These are phyloP conservation scores for Mus minutoides DNA, from an alignment of 2,797 vertebrate genomes.

Conservation along the genomic window DNA sequence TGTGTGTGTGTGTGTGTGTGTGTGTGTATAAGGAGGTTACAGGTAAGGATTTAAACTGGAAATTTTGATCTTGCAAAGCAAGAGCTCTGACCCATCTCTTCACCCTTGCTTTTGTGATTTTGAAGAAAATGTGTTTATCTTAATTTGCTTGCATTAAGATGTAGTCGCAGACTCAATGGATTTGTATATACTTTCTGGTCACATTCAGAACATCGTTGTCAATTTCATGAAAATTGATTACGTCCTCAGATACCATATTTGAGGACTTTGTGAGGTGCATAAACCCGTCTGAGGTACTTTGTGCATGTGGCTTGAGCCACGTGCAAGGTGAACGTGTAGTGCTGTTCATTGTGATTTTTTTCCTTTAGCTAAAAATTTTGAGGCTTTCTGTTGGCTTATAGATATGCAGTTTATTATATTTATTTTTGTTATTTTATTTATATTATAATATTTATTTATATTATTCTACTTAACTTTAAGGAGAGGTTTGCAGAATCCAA, in stretches of 20 bases:
- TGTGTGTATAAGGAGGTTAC: too few species aligned
- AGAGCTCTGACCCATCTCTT: too few species aligned
- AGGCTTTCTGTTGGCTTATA: slow-evolving; percentile 14
- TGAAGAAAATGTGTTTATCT: slow-evolving; percentile 25
- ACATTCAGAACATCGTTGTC: background rate
- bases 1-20: too few species aligned
- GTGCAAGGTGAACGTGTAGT: background rate
- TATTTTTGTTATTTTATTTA: background rate
- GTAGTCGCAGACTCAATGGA: background rate
- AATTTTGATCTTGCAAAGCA: background rate
- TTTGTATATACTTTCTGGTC: slow-evolving; percentile 51
- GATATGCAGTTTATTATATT: background rate
- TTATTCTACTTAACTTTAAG: slow-evolving; percentile 34
- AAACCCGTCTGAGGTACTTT: background rate
- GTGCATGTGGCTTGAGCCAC: background rate
- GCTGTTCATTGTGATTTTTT: background rate
- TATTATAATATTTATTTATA: background rate
- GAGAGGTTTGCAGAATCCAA: slow-evolving; percentile 40
- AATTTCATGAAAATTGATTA: background rate
- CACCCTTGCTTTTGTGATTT: background rate
- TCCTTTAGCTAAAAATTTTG: slow-evolving; percentile 15
- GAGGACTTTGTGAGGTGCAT: background rate
- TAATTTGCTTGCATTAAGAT: background rate
- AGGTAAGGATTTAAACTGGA: background rate
- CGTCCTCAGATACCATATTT: background rate